Percentiles rank a stretch among this genome's conserved stretches.
Evolutionary conservation across 1,140 invertebrate genomes (phyloP).

Genomic region (Bombus fervidus): DNA sequence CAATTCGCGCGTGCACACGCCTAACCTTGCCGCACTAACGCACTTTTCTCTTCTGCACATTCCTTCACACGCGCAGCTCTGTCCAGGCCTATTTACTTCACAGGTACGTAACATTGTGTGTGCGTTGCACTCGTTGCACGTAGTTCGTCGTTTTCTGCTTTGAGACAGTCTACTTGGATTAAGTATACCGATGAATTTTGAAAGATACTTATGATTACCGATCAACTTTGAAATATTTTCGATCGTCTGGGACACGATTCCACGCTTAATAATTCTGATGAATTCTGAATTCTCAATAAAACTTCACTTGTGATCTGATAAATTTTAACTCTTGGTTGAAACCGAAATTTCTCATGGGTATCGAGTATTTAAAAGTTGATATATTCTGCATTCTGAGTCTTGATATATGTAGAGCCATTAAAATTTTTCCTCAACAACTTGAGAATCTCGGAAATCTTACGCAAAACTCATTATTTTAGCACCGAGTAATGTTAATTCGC

Average conservation of each 20-base stretch:
- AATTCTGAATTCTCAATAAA: too few species aligned
- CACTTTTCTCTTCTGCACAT: conserved; percentile 70
- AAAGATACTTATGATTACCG: too few species aligned
- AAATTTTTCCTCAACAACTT: background rate
- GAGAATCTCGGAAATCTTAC: background rate
- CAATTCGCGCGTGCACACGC: conserved; percentile 30
- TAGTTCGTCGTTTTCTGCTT: background rate
- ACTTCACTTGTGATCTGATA: too few species aligned
- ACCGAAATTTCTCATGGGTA: too few species aligned
- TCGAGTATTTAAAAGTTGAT: background rate
- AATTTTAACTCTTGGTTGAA: too few species aligned
- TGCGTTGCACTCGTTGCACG: background rate
- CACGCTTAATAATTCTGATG: too few species aligned
- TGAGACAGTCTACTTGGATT: background rate
- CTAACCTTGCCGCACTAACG: conserved; percentile 64
- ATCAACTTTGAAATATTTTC: too few species aligned
- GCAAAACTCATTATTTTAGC: background rate
- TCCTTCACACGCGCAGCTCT: conserved; percentile 61
- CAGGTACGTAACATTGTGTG: conserved; percentile 64
- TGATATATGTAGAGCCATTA: background rate
- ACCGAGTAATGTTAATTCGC: background rate
- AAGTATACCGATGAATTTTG: too few species aligned
- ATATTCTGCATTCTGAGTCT: background rate
- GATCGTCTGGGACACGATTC: too few species aligned
- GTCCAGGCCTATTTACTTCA: conserved; percentile 68